These are phyloP conservation scores for Ornithoptera alexandrae DNA, from an alignment of 2,888 invertebrate genomes.

Conservation along the genomic window DNA sequence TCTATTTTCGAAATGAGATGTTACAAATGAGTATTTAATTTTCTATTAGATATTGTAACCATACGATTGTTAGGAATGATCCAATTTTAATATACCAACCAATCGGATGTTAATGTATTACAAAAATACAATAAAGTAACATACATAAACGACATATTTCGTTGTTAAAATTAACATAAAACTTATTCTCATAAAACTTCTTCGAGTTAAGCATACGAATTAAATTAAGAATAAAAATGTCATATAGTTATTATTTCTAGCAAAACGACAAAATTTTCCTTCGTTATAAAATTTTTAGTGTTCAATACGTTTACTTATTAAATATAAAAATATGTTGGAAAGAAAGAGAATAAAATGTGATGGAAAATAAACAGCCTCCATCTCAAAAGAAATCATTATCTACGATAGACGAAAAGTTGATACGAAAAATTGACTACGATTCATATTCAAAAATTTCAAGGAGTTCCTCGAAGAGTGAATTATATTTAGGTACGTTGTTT, in stretches of 20 bases:
- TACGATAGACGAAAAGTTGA: constrained; percentile 65
- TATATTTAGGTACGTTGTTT: constrained; percentile 50
- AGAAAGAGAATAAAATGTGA: constrained; percentile 73
- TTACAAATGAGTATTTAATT: constrained; percentile 26
- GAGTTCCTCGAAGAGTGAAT: constrained; percentile 47
- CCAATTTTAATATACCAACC: not conserved
- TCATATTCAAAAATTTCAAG: constrained; percentile 43
- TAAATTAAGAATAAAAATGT: constrained; percentile 39
- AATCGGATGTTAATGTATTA: not conserved
- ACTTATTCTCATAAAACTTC: constrained; percentile 15
- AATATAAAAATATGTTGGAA: constrained; percentile 61
- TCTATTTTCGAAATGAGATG: constrained; percentile 60
- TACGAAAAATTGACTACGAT: constrained; percentile 61
- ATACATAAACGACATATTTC: not conserved
- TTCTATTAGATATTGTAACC: not conserved
- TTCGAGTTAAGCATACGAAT: constrained; percentile 20
- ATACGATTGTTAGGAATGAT: not conserved
- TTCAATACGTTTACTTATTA: constrained; percentile 7
- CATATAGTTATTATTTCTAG: constrained; percentile 42
- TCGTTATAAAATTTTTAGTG: constrained; percentile 15
- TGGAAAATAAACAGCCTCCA: constrained; percentile 73
- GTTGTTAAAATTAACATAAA: not conserved
- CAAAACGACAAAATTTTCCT: constrained; percentile 53
- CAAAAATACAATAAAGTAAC: not conserved
- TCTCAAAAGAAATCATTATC: constrained; percentile 65